These are phyloP conservation scores for Dinoponera quadriceps DNA, from an alignment of 1,140 invertebrate genomes.

Conservation along the genomic window DNA sequence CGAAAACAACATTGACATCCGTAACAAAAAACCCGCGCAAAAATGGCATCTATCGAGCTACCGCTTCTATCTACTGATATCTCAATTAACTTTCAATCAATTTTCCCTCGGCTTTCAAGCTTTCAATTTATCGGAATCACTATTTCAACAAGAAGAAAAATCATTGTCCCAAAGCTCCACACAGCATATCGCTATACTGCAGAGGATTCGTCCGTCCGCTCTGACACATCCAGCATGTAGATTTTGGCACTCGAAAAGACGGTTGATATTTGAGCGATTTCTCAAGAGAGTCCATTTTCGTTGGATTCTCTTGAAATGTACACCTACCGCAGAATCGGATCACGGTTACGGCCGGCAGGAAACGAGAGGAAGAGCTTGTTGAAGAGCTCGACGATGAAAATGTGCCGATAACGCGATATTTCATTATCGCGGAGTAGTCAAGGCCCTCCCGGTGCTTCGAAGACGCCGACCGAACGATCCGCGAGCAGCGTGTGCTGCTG, in stretches of 20 bases:
- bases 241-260: background rate
- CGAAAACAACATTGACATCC: background rate
- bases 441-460: conserved; percentile 41
- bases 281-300: background rate
- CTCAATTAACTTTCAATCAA: background rate
- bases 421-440: conserved; percentile 38
- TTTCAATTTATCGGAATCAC: background rate
- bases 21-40: background rate
- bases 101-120: background rate
- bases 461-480: conserved; percentile 43
- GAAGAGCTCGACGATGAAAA: conserved; percentile 15
- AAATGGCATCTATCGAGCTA: background rate
- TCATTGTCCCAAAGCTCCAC: background rate
- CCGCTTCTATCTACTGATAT: background rate
- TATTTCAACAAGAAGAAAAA: background rate
- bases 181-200: background rate
- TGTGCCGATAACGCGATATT: conserved; percentile 44
- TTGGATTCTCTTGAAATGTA: background rate
- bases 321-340: too few species aligned
- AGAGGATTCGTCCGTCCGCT: background rate
- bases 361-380: conserved; percentile 5
- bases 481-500: conserved; percentile 5
- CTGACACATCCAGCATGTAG: background rate
- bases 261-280: background rate
- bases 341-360: background rate